phyloP scores from a whole-genome alignment of 2,797 vertebrate genomes.

The Leptodactylus fallax region DNA sequence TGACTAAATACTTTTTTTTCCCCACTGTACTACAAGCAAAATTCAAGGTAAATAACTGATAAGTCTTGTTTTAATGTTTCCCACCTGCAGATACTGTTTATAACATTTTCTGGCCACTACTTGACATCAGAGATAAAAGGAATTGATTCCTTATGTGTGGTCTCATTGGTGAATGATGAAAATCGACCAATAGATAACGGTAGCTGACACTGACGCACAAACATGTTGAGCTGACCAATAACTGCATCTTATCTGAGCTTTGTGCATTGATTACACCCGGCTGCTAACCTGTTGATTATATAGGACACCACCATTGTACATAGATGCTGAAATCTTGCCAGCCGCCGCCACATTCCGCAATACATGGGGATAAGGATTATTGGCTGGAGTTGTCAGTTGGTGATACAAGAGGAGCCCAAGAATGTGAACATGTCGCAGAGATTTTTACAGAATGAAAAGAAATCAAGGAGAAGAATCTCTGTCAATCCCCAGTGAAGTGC shows the following conservation, averaged over 20 bases:
- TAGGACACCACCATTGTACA: not conserved
- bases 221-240: constrained; percentile 19
- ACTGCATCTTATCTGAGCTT: constrained; percentile 41
- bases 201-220: not conserved
- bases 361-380: not conserved
- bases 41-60: too few relatives aligned
- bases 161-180: constrained; percentile 38
- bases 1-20: too few relatives aligned
- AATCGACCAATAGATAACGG: constrained; percentile 50
- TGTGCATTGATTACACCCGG: constrained; percentile 38
- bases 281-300: constrained; percentile 50
- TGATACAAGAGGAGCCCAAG: not conserved
- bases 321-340: not conserved
- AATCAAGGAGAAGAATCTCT: not conserved
- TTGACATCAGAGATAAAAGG: not conserved
- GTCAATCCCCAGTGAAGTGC: not conserved
- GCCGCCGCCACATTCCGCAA: not conserved
- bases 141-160: not conserved
- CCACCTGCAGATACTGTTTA: not conserved
- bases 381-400: not conserved
- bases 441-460: not conserved
- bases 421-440: not conserved
- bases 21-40: too few relatives aligned
- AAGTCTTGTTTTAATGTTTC: too few relatives aligned
- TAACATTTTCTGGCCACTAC: too few relatives aligned